These are phyloP conservation scores for Rhinichthys klamathensis DNA, from an alignment of 2,113 vertebrate genomes.

Conservation along the genomic window DNA sequence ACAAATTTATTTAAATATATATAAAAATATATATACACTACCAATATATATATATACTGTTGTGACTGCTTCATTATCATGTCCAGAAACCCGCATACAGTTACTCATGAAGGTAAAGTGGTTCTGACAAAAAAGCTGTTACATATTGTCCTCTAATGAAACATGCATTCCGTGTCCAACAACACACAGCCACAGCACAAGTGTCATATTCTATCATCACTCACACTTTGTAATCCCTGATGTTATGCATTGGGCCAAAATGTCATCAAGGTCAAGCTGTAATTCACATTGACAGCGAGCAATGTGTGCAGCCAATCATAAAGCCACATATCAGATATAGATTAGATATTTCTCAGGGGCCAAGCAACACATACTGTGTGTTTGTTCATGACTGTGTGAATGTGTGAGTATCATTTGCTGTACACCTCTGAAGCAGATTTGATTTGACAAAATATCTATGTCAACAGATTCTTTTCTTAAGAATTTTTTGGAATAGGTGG, in stretches of 20 bases:
- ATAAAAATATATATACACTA: too few species aligned
- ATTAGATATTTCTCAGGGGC: conserved; percentile 12
- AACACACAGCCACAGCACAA: not conserved
- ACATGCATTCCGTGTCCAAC: not conserved
- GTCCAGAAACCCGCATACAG: not conserved
- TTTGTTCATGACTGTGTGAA: conserved; percentile 40
- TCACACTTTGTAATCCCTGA: conserved; percentile 12
- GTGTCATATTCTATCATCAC: not conserved
- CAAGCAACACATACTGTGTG: not conserved
- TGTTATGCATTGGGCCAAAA: conserved; percentile 4
- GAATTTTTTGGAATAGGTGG: not conserved
- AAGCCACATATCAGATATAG: conserved; percentile 25
- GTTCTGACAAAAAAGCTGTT: not conserved
- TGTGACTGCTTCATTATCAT: not conserved
- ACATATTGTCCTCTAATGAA: not conserved
- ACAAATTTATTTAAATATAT: too few species aligned
- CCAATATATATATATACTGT: too few species aligned
- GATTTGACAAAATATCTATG: not conserved
- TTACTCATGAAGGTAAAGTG: not conserved
- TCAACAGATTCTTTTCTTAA: not conserved
- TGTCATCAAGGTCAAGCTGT: conserved; percentile 30
- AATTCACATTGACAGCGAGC: conserved; percentile 38
- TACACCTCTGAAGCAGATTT: not conserved
- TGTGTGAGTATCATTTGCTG: not conserved
- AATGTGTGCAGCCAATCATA: conserved; percentile 30